Base-by-base conservation (phyloP, 2,113 vertebrate species). In the Catagonus wagneri region DNA sequence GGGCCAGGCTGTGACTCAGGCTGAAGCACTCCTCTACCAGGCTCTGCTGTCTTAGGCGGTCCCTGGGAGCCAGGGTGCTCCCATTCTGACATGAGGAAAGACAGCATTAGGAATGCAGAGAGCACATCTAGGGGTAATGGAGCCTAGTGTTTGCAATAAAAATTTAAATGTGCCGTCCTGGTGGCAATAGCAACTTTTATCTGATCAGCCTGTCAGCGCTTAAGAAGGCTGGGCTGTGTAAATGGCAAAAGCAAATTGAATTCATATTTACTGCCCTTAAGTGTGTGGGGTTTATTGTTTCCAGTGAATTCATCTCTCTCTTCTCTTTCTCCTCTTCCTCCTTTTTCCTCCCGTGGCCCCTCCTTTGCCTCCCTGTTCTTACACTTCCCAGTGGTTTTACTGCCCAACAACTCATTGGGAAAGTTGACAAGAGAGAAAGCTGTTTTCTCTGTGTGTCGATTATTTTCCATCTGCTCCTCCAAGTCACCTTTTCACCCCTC, bases 141-240 rank as follows among this genome's bases (percentile, higher is more conserved):
- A 98, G 98, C 98, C 97, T 98, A 95, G 97, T 98, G 97, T 98
- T 98, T 95, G 97, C 97, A 98, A 98, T 98, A 98, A 98, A 98
- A 98, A 98, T 98, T 98, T 98, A 98, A 99, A 98, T 98, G 97
- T 89, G 97, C 93, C 1, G 0, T 97, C 96, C 75, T 95, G 92
- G 96, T 93, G 94, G 96, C 83, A 97, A 94, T 92, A 92, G 97
- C 39, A 13, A 14, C 83, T 98, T 91, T 96, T 96, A 98, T 98
- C 97, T 97, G 97, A 97, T 98, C 96, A 95, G 96, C 81, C 90
- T 96, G 92, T 96, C 97, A 97, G 97, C 68, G 88, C 92, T 52
- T 96, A 96, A 94, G 95, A 98, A 97, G 94, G 6, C 97, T 94
- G 50, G 98, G 90, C 54, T 93, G 92, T 97, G 89, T 96, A 98